Conservation (phyloP, 2,888 invertebrate species). For the Carcina quercana region DNA sequence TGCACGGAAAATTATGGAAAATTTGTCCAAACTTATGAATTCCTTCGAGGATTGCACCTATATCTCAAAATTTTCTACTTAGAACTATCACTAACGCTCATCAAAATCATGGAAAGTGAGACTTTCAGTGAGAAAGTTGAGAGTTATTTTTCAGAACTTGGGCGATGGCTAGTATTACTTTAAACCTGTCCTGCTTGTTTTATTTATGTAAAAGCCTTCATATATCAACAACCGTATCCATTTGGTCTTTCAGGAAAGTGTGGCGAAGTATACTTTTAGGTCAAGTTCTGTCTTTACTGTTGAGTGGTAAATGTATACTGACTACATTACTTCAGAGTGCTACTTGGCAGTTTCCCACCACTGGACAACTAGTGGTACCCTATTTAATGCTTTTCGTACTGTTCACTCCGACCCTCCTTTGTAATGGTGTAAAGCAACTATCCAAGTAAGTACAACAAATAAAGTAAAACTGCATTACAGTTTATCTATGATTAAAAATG, state of each 20-base stretch:
- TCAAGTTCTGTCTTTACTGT: conserved; percentile 82
- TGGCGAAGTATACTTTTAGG: conserved; percentile 83
- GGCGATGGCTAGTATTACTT: conserved; percentile 76
- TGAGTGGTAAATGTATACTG: conserved; percentile 85
- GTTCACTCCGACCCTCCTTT: conserved; percentile 84
- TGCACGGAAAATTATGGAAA: conserved; percentile 24
- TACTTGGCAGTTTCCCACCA: conserved; percentile 82
- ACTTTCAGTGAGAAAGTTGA: conserved; percentile 80
- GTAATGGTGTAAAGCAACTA: conserved; percentile 78
- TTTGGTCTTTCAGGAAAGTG: conserved; percentile 72
- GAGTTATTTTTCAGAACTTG: conserved; percentile 78
- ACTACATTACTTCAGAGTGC: conserved; percentile 81
- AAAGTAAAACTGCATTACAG: no score
- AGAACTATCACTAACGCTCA: conserved; percentile 13
- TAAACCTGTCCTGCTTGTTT: no score
- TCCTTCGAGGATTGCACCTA: conserved; percentile 17
- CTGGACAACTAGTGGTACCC: conserved; percentile 87
- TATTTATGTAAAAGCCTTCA: no score
- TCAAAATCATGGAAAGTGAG: conserved; percentile 45
- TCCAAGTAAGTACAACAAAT: conserved; percentile 79
- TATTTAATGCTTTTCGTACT: conserved; percentile 84
- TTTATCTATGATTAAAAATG: no score
- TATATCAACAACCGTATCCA: no score
- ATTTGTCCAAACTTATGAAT: conserved; percentile 17
- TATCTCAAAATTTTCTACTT: conserved; percentile 19